Evolutionary conservation across 2,797 vertebrate genomes (phyloP).

Genomic region (Scarus forsteni): DNA sequence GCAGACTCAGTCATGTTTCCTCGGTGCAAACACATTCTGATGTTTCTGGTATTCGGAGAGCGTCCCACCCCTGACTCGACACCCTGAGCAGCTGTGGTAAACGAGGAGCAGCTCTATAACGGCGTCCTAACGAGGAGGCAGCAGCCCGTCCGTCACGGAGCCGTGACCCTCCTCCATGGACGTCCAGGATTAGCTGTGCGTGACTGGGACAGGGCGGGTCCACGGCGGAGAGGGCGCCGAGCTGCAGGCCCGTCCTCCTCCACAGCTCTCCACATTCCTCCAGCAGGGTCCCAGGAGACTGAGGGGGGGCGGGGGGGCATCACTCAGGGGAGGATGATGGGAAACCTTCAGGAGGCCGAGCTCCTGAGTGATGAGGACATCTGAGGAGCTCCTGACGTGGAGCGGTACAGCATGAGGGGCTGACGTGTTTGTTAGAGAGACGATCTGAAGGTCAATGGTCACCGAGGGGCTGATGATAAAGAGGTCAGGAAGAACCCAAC

Average conservation of each 20-base stretch:
- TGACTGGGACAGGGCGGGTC: constrained; percentile 60
- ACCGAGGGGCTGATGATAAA: constrained; percentile 24
- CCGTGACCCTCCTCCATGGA: constrained; percentile 58
- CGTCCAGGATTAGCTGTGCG: constrained; percentile 69
- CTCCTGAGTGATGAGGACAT: constrained; percentile 26
- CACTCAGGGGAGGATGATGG: constrained; percentile 70
- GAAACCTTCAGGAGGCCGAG: constrained; percentile 61
- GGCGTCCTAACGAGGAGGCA: too few relatives aligned
- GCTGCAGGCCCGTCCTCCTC: constrained; percentile 54
- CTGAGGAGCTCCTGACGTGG: constrained; percentile 9
- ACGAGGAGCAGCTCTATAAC: too few relatives aligned
- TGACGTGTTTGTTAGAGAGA: neutral
- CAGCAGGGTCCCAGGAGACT: constrained; percentile 70
- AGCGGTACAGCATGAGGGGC: neutral
- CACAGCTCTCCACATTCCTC: constrained; percentile 72
- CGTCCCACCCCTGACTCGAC: too few relatives aligned
- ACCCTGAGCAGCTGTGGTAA: too few relatives aligned
- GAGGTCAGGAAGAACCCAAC: constrained; percentile 48
- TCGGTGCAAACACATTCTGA: too few relatives aligned
- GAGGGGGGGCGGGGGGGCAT: constrained; percentile 56
- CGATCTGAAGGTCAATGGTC: neutral
- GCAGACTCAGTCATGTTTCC: too few relatives aligned
- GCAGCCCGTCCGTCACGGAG: neutral
- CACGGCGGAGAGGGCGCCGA: constrained; percentile 55
- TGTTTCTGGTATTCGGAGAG: too few relatives aligned